A percentile compares a stretch with the other conserved stretches of the same genome.
phyloP scores from a whole-genome alignment of 2,797 vertebrate genomes.

The Threskiornis aethiopicus region DNA sequence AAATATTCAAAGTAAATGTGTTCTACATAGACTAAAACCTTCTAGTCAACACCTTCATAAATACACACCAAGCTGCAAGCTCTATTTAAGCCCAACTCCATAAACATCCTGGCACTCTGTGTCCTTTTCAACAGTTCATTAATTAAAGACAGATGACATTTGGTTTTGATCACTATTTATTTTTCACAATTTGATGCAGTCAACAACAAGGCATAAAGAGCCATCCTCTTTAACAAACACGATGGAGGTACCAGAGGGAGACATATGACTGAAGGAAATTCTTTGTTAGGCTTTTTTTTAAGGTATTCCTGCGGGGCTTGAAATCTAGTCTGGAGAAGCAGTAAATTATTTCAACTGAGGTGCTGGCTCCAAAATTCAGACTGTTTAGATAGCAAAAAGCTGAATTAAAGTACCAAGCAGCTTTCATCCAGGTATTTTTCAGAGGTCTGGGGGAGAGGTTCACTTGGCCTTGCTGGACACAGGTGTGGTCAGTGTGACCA shows the following conservation, averaged over 20 bases:
- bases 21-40: not conserved
- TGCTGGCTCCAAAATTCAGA: not conserved
- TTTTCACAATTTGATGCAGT: constrained; percentile 49
- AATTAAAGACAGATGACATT: constrained; percentile 66
- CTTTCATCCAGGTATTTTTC: not conserved
- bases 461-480: not conserved
- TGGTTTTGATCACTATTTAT: constrained; percentile 67
- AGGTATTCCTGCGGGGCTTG: not conserved
- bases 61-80: not conserved
- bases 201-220: constrained; percentile 23
- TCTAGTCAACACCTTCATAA: constrained; percentile 49
- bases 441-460: not conserved
- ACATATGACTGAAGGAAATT: not conserved
- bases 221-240: not conserved
- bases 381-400: not conserved
- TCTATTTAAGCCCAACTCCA: constrained; percentile 29
- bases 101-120: constrained; percentile 50
- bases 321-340: not conserved
- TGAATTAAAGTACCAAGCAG: not conserved
- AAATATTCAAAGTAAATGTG: not conserved
- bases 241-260: not conserved
- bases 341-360: not conserved
- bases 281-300: not conserved
- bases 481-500: not conserved
- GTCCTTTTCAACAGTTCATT: constrained; percentile 61